phyloP scores from a whole-genome alignment of 2,888 invertebrate genomes.

The Papilio demoleus region DNA sequence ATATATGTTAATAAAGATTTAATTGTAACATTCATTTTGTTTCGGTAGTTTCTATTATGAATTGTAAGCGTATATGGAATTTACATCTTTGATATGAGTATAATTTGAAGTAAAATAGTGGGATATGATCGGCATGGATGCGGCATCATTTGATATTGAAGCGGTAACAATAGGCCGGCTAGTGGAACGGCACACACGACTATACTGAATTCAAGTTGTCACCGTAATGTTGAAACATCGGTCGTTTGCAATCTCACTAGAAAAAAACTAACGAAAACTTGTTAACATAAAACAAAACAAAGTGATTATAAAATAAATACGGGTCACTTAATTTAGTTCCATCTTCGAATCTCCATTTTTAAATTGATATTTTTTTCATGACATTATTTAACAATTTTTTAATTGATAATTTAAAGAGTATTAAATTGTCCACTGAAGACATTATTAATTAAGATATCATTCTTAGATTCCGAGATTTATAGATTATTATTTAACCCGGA shows the following conservation, averaged over 20 bases:
- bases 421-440: no score
- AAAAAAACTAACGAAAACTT: not conserved
- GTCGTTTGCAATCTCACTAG: not conserved
- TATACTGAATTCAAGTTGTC: conserved; percentile 53
- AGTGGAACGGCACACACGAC: conserved; percentile 70
- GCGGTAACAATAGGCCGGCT: conserved; percentile 69
- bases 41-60: not conserved
- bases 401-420: no score
- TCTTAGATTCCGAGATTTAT: no score
- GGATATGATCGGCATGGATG: no score
- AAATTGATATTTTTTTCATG: no score
- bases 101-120: not conserved
- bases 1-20: conserved; percentile 24
- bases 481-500: no score
- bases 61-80: conserved; percentile 3
- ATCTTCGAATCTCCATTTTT: no score
- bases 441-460: no score
- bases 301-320: no score
- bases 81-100: conserved; percentile 10
- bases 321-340: no score
- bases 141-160: conserved; percentile 74
- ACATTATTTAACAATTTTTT: no score
- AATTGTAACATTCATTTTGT: conserved; percentile 25
- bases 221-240: not conserved
- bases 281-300: not conserved